Evolutionary conservation across 2,888 invertebrate genomes (phyloP).

Genomic region (Isotomurus palustris): DNA sequence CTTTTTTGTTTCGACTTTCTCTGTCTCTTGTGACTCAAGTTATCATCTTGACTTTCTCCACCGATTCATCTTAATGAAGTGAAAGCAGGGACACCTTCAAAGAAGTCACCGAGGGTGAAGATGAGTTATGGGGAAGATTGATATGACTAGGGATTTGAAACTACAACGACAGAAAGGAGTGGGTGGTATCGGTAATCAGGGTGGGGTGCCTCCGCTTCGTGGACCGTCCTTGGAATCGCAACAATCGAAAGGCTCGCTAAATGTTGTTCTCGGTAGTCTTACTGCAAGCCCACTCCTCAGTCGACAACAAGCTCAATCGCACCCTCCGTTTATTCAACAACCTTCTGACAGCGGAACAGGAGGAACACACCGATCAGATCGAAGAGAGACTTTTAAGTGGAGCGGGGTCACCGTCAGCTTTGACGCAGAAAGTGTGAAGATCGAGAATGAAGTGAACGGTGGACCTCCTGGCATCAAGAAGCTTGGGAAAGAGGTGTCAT

Average conservation of each 20-base stretch:
- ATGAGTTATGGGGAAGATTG: conserved; percentile 7
- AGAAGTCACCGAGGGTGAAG: too few species aligned
- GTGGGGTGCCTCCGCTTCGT: conserved; percentile 19
- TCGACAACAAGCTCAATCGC: conserved; percentile 7
- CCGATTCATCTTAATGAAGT: too few species aligned
- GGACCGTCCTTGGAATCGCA: conserved; percentile 43
- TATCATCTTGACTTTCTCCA: too few species aligned
- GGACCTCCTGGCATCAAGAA: conserved; percentile 43
- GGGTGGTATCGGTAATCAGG: conserved; percentile 29
- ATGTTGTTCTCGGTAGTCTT: conserved; percentile 26
- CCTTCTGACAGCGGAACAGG: conserved; percentile 34
- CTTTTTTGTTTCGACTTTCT: too few species aligned
- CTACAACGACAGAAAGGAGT: conserved; percentile 43
- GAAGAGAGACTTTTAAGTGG: conserved; percentile 46
- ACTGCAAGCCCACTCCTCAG: conserved; percentile 31
- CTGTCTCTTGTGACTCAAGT: too few species aligned
- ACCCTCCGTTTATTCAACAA: conserved; percentile 20
- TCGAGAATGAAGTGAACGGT: conserved; percentile 46
- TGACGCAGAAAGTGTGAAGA: conserved; percentile 46
- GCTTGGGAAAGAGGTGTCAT: conserved; percentile 46
- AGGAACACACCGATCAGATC: conserved; percentile 23
- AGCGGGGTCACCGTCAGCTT: conserved; percentile 46
- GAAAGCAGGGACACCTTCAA: too few species aligned
- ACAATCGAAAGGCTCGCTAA: conserved; percentile 34
- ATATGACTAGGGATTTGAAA: conserved; percentile 31